Conservation (phyloP, 2,113 vertebrate species). For the Clinocottus analis region DNA sequence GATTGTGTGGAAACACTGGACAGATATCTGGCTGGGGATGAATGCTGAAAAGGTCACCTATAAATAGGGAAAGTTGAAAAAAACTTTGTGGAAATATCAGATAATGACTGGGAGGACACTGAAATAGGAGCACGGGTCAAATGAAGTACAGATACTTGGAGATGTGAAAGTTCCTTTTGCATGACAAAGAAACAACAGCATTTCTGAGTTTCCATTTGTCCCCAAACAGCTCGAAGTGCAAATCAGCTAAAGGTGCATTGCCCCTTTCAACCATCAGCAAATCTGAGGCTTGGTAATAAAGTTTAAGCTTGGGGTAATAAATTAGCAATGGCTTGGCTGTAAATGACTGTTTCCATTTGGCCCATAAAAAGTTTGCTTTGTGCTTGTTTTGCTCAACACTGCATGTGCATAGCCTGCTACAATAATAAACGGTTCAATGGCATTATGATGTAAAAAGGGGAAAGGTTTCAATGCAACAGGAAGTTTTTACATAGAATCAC, state of each 20-base stretch:
- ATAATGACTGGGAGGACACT: slow-evolving; percentile 76
- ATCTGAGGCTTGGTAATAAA: slow-evolving; percentile 68
- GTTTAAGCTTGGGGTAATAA: slow-evolving; percentile 69
- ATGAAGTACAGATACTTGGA: slow-evolving; percentile 73
- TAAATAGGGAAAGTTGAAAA: slow-evolving; percentile 76
- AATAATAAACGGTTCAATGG: slow-evolving; percentile 75
- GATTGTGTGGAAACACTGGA: slow-evolving; percentile 79
- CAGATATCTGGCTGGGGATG: slow-evolving; percentile 73
- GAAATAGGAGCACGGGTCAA: slow-evolving; percentile 78
- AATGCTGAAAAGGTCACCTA: slow-evolving; percentile 76
- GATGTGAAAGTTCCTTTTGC: slow-evolving; percentile 66
- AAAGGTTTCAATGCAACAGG: slow-evolving; percentile 57
- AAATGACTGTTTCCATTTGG: slow-evolving; percentile 82
- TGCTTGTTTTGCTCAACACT: slow-evolving; percentile 79
- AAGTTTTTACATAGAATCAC: slow-evolving; percentile 66
- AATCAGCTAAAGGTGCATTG: slow-evolving; percentile 70
- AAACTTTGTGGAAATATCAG: slow-evolving; percentile 74
- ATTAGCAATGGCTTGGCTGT: slow-evolving; percentile 79
- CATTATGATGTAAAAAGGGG: slow-evolving; percentile 58
- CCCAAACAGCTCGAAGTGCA: slow-evolving; percentile 57
- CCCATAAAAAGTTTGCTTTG: slow-evolving; percentile 79
- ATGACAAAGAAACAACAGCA: slow-evolving; percentile 58
- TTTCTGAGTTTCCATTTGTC: slow-evolving; percentile 65
- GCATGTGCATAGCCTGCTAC: slow-evolving; percentile 74
- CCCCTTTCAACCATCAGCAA: slow-evolving; percentile 64